phyloP scores from a whole-genome alignment of 2,797 vertebrate genomes.

The Clarias platycephalus region DNA sequence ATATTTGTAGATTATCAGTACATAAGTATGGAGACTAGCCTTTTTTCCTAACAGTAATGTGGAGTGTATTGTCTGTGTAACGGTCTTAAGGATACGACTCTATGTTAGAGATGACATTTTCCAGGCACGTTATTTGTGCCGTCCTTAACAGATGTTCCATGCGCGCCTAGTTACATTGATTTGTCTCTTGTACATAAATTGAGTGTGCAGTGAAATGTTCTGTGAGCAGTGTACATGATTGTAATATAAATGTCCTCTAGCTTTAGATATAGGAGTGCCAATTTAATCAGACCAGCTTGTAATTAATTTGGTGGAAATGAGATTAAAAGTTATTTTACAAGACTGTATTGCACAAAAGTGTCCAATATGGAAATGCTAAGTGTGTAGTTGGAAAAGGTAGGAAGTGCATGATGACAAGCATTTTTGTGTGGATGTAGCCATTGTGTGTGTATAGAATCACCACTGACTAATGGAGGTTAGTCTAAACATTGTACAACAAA shows the following conservation, averaged over 20 bases:
- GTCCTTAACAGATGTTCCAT: constrained; percentile 47
- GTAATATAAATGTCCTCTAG: constrained; percentile 9
- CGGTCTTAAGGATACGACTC: constrained; percentile 65
- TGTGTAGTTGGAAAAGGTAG: constrained; percentile 24
- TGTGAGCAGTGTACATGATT: constrained; percentile 47
- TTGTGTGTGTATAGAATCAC: constrained; percentile 9
- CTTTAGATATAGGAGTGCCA: constrained; percentile 34
- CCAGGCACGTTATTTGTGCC: constrained; percentile 65
- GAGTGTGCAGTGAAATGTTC: constrained; percentile 24
- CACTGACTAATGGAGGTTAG: constrained; percentile 23
- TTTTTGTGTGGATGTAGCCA: background rate
- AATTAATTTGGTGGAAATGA: background rate
- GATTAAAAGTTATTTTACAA: background rate
- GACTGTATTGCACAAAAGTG: constrained; percentile 28
- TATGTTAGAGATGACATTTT: constrained; percentile 71
- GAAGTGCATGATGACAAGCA: constrained; percentile 14
- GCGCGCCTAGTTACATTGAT: constrained; percentile 23
- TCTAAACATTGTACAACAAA: constrained; percentile 35
- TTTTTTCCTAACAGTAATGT: constrained; percentile 34
- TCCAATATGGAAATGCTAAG: constrained; percentile 7
- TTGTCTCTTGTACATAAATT: constrained; percentile 24
- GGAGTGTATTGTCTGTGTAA: constrained; percentile 32
- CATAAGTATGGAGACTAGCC: constrained; percentile 33
- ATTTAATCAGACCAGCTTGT: constrained; percentile 25
- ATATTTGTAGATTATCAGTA: constrained; percentile 42